Evolutionary conservation across 2,113 vertebrate species (phyloP).

Genomic region (Gila orcuttii): DNA sequence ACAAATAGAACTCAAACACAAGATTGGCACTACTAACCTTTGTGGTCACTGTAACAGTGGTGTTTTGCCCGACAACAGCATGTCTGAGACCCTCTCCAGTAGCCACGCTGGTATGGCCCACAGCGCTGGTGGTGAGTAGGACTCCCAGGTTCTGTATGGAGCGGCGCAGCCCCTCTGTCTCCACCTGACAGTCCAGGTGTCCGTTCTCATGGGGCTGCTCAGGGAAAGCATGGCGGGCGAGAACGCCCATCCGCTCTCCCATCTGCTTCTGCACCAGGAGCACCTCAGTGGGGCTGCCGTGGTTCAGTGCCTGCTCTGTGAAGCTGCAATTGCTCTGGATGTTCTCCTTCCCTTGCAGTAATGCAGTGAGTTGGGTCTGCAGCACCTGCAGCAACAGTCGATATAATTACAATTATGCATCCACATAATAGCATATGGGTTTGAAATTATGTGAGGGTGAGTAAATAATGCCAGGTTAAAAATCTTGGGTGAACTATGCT

Average conservation of each 20-base stretch:
- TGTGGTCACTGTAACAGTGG: constrained; percentile 90
- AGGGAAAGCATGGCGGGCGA: constrained; percentile 85
- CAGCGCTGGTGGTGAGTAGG: constrained; percentile 89
- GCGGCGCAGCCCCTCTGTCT: constrained; percentile 88
- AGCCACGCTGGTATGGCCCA: constrained; percentile 90
- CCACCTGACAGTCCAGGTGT: constrained; percentile 89
- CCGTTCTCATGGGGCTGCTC: constrained; percentile 90
- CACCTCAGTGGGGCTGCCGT: constrained; percentile 89
- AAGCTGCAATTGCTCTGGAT: constrained; percentile 93
- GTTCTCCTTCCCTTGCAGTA: constrained; percentile 91
- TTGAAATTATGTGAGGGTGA: background rate
- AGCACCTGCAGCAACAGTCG: constrained; percentile 80
- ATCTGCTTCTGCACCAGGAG: constrained; percentile 94
- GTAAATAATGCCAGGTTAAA: background rate
- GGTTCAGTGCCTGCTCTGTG: constrained; percentile 90
- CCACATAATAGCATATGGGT: background rate
- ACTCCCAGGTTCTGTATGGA: constrained; percentile 94
- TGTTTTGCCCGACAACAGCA: constrained; percentile 86
- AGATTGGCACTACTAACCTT: constrained; percentile 68
- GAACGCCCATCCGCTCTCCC: constrained; percentile 86
- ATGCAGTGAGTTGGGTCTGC: constrained; percentile 85
- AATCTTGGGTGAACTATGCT: background rate
- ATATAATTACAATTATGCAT: background rate
- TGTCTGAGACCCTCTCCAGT: constrained; percentile 93
- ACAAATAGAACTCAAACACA: background rate